Conservation (phyloP, 2,888 invertebrate species). For the Lepas anatifera region DNA sequence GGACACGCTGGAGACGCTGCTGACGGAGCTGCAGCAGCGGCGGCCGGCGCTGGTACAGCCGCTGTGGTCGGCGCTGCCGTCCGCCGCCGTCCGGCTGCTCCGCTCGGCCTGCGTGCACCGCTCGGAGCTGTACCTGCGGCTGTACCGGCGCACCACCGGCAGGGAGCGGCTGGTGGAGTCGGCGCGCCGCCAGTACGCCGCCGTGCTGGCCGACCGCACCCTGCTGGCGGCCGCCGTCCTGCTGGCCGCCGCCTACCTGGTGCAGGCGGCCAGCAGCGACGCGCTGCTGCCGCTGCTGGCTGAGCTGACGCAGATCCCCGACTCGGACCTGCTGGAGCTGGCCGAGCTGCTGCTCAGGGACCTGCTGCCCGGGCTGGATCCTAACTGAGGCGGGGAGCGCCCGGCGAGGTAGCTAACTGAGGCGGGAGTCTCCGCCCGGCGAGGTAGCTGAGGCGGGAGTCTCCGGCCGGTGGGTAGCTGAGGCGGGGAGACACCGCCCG, state of each 20-base stretch:
- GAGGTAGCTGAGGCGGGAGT: too few relatives aligned
- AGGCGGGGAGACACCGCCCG: too few relatives aligned
- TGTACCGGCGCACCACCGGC: slow-evolving; percentile 2
- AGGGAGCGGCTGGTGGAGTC: neutral
- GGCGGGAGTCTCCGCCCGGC: too few relatives aligned
- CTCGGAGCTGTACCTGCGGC: neutral
- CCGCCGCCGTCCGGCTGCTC: slow-evolving; percentile 1
- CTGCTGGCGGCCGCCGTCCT: neutral
- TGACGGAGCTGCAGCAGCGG: slow-evolving; percentile 86
- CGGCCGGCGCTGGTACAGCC: slow-evolving; percentile 31
- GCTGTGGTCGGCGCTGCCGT: neutral
- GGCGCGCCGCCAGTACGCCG: neutral
- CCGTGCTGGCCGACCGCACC: neutral
- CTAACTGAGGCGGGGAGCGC: too few relatives aligned
- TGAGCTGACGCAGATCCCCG: neutral
- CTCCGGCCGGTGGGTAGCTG: too few relatives aligned
- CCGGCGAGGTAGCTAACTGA: too few relatives aligned
- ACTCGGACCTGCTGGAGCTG: neutral
- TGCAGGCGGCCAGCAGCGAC: neutral
- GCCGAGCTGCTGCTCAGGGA: neutral
- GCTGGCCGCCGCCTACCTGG: neutral
- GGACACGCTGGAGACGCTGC: slow-evolving; percentile 66
- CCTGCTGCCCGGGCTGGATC: neutral
- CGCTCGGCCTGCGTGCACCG: neutral
- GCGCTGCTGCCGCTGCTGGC: neutral